Percentiles rank a stretch among this genome's conserved stretches.
Evolutionary conservation across 2,113 vertebrate species (phyloP).

Genomic region (Forbesichthys papilliferus): DNA sequence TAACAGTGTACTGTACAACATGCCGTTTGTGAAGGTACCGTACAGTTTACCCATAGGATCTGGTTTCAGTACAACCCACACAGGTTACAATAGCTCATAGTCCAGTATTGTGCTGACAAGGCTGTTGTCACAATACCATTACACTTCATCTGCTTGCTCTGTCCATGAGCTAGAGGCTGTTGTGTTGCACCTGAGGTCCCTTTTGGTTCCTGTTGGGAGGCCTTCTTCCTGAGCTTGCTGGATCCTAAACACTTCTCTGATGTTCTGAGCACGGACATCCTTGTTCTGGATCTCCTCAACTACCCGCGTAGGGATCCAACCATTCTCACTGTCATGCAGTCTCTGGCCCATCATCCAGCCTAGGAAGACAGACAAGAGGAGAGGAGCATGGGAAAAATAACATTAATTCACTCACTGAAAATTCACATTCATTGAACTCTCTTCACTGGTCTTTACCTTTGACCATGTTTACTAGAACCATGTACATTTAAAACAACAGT

Average conservation of each 20-base stretch:
- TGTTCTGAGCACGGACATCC: conserved; percentile 91
- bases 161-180: conserved; percentile 51
- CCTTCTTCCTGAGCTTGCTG: conserved; percentile 86
- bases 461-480: not conserved
- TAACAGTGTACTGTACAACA: too few species aligned
- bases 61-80: too few species aligned
- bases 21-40: too few species aligned
- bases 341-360: conserved; percentile 97
- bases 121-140: conserved; percentile 20
- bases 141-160: conserved; percentile 43
- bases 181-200: conserved; percentile 46
- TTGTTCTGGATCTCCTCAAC: conserved; percentile 92
- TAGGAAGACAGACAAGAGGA: conserved; percentile 40
- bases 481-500: not conserved
- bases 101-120: too few species aligned
- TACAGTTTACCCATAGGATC: too few species aligned
- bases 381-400: not conserved
- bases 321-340: conserved; percentile 92
- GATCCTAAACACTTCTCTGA: conserved; percentile 90
- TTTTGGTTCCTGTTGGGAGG: conserved; percentile 24
- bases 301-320: conserved; percentile 92
- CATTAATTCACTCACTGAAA: not conserved
- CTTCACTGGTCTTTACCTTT: not conserved
- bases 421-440: not conserved
- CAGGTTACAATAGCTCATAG: too few species aligned